Evolutionary conservation across 2,888 invertebrate species (phyloP), one percentile per base, ranked within the genome.

Genomic region (Lithodes maja): DNA sequence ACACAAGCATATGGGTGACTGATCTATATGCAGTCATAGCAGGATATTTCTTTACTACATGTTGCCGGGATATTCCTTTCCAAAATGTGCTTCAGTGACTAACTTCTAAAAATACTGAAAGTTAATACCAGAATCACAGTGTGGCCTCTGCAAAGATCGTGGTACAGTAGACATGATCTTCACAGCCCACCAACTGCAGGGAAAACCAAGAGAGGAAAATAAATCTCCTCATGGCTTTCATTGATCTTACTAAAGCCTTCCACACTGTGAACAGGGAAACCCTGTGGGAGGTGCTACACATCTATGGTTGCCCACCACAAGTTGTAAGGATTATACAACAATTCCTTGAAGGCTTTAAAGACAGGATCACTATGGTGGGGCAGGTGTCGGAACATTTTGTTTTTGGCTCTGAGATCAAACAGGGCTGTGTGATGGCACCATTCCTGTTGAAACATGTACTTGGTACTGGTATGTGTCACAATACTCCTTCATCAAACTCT

Each of bases 201-300:
- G 71, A 33, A 83, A 83, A 12, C 50, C 33, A 7, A 15, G 9
- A 1, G 83, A 71, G 71, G 7, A 83, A n/a, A 5, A 69, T 0
- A 17, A 33, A 83, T 9, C 49, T 69, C 15, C 49, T 1, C 5
- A 3, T 49, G 33, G 61, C 83, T 50, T 83, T 83, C 33, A 68
- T 83, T 15, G 83, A 69, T 52, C 33, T 83, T 3, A 71, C 69
- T 17, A 83, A 83, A 17, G 83, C 83, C 50, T 83, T 83, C n/a
- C 52, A 83, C 50, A 83, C 52, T 2, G 69, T 83, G 17, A 83
- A 69, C n/a, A 33, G 69, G 49, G 68, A 33, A 12, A 15, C n/a
- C 2, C 17, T 80, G n/a, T 80, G 53, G 54, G 5, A 17, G 2
- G 17, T 80, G 1, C 53, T 80, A 15, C 3, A 7, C n/a, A 80